A percentile compares a stretch with the other conserved stretches of the same genome.
phyloP scores from a whole-genome alignment of 2,113 vertebrate species.

The Lepidiolamprologus cunningtoni region DNA sequence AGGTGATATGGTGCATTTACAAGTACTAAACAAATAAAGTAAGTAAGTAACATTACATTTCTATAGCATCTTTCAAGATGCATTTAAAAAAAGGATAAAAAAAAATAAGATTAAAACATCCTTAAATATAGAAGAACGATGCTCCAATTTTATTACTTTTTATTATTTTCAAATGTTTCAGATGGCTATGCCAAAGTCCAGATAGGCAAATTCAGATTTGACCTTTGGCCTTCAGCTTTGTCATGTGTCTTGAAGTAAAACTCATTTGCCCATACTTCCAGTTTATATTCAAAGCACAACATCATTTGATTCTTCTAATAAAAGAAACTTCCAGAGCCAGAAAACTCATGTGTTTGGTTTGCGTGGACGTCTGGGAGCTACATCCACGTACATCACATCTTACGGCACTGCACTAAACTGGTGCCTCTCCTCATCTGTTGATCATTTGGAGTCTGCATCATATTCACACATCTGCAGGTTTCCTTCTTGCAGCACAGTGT shows the following conservation, averaged over 20 bases:
- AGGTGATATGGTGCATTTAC: neutral
- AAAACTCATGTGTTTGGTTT: neutral
- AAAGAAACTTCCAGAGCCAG: neutral
- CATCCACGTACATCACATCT: neutral
- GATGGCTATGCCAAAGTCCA: neutral
- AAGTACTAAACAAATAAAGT: neutral
- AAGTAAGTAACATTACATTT: neutral
- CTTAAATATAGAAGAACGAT: rapidly evolving
- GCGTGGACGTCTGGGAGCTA: neutral
- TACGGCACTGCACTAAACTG: neutral
- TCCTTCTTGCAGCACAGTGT: neutral
- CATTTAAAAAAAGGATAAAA: neutral
- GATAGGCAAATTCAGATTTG: neutral
- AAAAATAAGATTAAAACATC: neutral
- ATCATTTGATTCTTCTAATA: neutral
- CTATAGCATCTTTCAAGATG: neutral
- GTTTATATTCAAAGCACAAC: neutral
- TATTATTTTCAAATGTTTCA: neutral
- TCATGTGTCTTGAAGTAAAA: neutral
- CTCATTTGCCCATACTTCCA: neutral
- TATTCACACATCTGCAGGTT: neutral
- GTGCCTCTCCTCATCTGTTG: neutral
- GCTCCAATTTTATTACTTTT: neutral
- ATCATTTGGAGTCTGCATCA: neutral
- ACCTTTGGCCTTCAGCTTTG: neutral